Evolutionary conservation across 2,888 invertebrate species (phyloP).

Genomic region (Achlya flavicornis): DNA sequence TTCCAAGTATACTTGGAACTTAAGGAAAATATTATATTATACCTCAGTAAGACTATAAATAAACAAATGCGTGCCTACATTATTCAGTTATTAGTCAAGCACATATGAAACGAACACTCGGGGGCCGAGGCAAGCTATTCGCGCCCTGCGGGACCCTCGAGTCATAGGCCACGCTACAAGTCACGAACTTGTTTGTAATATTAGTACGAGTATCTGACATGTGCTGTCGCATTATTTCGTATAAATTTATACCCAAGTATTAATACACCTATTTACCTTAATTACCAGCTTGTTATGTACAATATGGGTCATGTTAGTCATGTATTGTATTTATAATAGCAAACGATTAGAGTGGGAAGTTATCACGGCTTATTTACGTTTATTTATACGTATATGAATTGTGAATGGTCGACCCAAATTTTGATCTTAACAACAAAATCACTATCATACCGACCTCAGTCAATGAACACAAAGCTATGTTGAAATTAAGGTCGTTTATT

Average conservation of each 20-base stretch:
- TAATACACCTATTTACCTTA: background rate
- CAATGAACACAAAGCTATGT: slow-evolving; percentile 27
- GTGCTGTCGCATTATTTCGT: background rate
- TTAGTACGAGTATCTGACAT: background rate
- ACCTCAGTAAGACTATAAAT: slow-evolving; percentile 26
- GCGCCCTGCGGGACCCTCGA: slow-evolving; percentile 52
- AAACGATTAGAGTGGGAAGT: background rate
- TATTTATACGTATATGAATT: background rate
- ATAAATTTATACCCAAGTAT: background rate
- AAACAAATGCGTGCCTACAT: slow-evolving; percentile 11
- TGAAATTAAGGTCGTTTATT: slow-evolving; percentile 34
- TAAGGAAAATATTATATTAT: slow-evolving; percentile 10
- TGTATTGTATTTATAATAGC: background rate
- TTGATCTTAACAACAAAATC: slow-evolving; percentile 15
- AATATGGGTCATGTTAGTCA: slow-evolving; percentile 5
- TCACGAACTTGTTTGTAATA: slow-evolving; percentile 44
- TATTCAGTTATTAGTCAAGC: slow-evolving; percentile 17
- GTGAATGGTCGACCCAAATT: slow-evolving; percentile 5
- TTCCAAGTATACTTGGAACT: background rate
- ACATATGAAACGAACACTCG: slow-evolving; percentile 40
- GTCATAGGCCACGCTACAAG: slow-evolving; percentile 58
- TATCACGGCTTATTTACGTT: background rate
- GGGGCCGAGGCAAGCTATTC: slow-evolving; percentile 52
- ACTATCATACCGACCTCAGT: slow-evolving; percentile 30
- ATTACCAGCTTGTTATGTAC: background rate